phyloP scores from a whole-genome alignment of 1,140 invertebrate species.

The Apis dorsata region DNA sequence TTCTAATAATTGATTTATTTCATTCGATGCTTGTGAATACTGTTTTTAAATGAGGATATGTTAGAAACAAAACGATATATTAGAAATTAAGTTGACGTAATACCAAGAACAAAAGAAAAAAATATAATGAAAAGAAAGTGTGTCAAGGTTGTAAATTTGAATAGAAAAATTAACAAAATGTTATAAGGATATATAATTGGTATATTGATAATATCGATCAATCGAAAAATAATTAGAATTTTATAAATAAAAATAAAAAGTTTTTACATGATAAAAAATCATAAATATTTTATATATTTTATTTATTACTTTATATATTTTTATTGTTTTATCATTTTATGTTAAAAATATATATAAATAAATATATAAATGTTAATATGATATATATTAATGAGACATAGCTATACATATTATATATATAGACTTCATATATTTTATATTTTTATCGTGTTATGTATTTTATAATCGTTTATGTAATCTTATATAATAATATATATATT shows the following conservation, averaged over 20 bases:
- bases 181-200: constrained; percentile 20
- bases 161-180: constrained; percentile 57
- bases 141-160: constrained; percentile 68
- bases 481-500: too few species aligned
- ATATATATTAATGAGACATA: too few species aligned
- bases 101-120: not conserved
- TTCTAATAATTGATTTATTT: not conserved
- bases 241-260: not conserved
- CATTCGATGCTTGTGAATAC: not conserved
- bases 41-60: not conserved
- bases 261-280: too few species aligned
- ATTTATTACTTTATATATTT: too few species aligned
- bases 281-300: too few species aligned
- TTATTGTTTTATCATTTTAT: too few species aligned
- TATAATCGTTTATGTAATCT: too few species aligned
- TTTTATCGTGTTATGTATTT: too few species aligned
- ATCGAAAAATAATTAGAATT: not conserved
- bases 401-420: too few species aligned
- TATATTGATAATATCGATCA: not conserved
- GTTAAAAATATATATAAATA: too few species aligned
- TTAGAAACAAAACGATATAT: not conserved
- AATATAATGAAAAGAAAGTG: constrained; percentile 63
- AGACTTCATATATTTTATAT: too few species aligned
- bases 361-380: too few species aligned
- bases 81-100: not conserved